Evolutionary conservation across 2,888 invertebrate genomes (phyloP), one percentile per base, ranked within the genome.

Genomic region (Ephialtes manifestator): DNA sequence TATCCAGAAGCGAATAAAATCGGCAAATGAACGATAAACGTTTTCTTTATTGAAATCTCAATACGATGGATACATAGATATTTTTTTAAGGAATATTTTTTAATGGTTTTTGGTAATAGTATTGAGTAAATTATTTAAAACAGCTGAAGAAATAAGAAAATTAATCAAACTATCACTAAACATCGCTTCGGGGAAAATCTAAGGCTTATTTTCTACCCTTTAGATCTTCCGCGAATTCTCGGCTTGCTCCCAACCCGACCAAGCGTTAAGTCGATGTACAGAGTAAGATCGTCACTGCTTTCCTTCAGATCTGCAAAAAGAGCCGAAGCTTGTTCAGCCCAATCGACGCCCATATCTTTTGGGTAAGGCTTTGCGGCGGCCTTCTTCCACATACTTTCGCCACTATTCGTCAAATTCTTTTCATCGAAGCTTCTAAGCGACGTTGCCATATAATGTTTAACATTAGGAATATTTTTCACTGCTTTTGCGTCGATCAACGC

Each of bases 221-320:
- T 70, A 63, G 75, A 63, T 53, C 67, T 67, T 46, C 39, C 43
- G 1, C 24, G 48, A n/a, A 20, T 72, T 28, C 48, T 65, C 48
- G 51, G 39, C 48, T 72, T 78, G 13, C 18, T 68, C 39, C 31
- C 78, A 13, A 71, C 72, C 0, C 78, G 46, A n/a, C 72, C 78
- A 18, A 83, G 20, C 46, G 65, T 78, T 11, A 83, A 58, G 68
- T 83, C 72, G 10, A 83, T 51, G 39, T 83, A 83, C 28, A 83
- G 20, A 4, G 83, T 83, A 1, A 83, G 46, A 24, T 78, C 67
- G 39, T 78, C 72, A n/a, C 11, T 58, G 58, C 31, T 82, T 53
- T 82, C 65, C 20, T 28, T 53, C 35, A 76, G 13, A 76, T 76
- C 68, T 11, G 55, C 53, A 28, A 81, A 70, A 1, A 81, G 60